Evolutionary conservation across 2,888 invertebrate species (phyloP).

Genomic region (Sycophila texana): DNA sequence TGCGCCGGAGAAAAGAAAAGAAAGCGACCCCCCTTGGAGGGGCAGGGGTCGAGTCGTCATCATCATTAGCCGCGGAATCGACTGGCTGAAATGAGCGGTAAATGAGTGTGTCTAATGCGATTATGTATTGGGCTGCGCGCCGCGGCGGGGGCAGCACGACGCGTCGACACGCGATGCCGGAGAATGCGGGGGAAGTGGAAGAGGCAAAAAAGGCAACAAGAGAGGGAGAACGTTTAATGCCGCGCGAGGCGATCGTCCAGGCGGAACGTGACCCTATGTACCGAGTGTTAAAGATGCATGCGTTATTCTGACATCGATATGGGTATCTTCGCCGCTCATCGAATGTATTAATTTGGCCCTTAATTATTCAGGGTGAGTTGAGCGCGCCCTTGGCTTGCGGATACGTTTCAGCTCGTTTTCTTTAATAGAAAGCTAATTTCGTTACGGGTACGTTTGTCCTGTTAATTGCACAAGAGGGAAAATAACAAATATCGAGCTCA

Average conservation of each 20-base stretch:
- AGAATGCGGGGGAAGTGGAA: background rate
- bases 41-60: background rate
- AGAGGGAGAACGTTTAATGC: background rate
- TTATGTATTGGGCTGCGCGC: background rate
- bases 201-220: background rate
- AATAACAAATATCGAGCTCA: no score
- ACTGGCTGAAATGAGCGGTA: conserved; percentile 32
- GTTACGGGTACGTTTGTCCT: no score
- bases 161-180: background rate
- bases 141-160: background rate
- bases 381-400: no score
- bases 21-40: no score
- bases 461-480: no score
- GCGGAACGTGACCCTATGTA: background rate
- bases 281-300: conserved; percentile 3
- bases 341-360: background rate
- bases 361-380: no score
- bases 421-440: no score
- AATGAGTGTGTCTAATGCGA: conserved; percentile 32
- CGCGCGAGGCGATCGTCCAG: background rate
- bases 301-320: background rate
- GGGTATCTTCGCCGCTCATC: background rate
- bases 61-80: conserved; percentile 36
- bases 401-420: background rate
- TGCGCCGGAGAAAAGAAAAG: no score